These are phyloP conservation scores for Carcinoscorpius rotundicauda DNA, from an alignment of 1,140 invertebrate genomes.

Conservation along the genomic window DNA sequence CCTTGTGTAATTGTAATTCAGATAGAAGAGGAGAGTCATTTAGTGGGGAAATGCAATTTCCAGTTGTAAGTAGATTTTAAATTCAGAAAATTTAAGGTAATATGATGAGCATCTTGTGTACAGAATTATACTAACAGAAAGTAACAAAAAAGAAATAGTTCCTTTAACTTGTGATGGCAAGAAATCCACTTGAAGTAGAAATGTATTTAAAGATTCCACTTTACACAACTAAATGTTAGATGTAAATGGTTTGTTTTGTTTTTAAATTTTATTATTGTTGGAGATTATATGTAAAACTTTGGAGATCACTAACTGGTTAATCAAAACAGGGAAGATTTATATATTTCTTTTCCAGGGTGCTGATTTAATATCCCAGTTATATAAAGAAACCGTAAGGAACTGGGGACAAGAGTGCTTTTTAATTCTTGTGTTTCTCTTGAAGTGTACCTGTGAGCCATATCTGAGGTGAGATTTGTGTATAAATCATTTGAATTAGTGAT, in stretches of 20 bases:
- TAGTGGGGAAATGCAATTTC: too few relatives aligned
- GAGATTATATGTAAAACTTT: not conserved
- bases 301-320: not conserved
- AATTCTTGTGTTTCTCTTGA: not conserved
- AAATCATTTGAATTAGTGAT: not conserved
- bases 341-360: not conserved
- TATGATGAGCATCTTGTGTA: too few relatives aligned
- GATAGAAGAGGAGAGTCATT: too few relatives aligned
- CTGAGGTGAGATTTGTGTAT: not conserved
- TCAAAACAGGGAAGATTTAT: not conserved
- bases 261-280: too few relatives aligned
- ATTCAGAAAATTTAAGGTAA: too few relatives aligned
- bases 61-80: too few relatives aligned
- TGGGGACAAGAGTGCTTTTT: not conserved
- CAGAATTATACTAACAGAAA: too few relatives aligned
- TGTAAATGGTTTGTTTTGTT: not conserved
- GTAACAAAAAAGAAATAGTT: too few relatives aligned
- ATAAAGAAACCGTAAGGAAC: not conserved
- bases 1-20: too few relatives aligned
- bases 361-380: not conserved
- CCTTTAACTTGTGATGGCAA: too few relatives aligned
- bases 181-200: not conserved
- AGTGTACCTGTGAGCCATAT: not conserved
- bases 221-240: not conserved
- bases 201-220: not conserved